These are phyloP conservation scores for Campylomormyrus tamandua DNA, from an alignment of 2,113 vertebrate species.

Conservation along the genomic window DNA sequence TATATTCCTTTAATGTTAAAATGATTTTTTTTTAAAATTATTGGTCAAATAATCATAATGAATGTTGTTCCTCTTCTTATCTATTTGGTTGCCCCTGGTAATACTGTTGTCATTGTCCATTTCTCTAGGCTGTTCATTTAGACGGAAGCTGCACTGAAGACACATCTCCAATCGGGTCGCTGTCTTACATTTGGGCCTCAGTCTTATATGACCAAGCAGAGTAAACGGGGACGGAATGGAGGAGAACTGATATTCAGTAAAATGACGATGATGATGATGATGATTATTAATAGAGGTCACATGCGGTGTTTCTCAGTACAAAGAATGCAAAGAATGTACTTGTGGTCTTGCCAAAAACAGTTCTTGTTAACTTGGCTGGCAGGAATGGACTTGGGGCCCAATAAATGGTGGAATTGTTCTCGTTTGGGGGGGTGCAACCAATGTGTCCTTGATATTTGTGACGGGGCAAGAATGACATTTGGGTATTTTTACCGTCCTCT, in stretches of 20 bases:
- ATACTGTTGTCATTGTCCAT: background rate
- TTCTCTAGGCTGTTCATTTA: slow-evolving; percentile 25
- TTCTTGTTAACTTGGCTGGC: background rate
- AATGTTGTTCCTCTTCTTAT: background rate
- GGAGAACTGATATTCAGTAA: background rate
- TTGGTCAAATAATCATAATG: background rate
- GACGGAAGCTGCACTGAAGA: slow-evolving; percentile 15
- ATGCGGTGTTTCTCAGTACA: background rate
- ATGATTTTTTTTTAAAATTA: background rate
- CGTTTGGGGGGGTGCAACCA: background rate
- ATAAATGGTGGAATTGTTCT: background rate
- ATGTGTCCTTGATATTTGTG: background rate
- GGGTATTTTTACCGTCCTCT: background rate
- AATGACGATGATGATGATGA: background rate
- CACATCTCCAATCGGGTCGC: no score
- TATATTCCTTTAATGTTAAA: background rate
- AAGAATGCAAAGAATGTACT: background rate
- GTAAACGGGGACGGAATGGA: background rate
- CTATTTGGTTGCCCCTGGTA: background rate
- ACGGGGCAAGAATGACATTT: background rate
- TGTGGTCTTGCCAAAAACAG: background rate
- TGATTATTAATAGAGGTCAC: background rate
- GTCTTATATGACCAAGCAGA: background rate
- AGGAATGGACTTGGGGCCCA: background rate
- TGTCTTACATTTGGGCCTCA: background rate